Conservation (phyloP, 2,113 vertebrate species). For the Lagopus muta region DNA sequence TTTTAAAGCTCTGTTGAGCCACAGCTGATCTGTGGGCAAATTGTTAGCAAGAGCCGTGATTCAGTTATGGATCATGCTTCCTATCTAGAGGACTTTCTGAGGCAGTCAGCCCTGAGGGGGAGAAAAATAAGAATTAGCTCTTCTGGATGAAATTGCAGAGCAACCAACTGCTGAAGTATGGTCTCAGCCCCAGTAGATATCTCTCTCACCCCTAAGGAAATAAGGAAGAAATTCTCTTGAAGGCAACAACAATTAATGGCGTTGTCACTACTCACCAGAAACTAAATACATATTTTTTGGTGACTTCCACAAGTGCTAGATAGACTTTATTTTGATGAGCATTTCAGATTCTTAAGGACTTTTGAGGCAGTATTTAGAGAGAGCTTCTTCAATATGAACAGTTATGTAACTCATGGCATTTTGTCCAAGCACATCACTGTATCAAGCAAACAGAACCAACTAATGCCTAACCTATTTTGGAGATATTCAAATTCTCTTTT, state of each 20-base stretch:
- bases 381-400: not conserved
- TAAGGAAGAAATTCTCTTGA: not conserved
- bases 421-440: not conserved
- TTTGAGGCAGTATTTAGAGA: not conserved
- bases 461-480: not conserved
- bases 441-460: not conserved
- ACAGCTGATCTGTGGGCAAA: not conserved
- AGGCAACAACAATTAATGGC: not conserved
- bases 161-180: not conserved
- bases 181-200: not conserved
- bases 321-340: not conserved
- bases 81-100: not conserved
- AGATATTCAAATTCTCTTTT: not conserved
- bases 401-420: rapidly evolving
- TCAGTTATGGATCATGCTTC: not conserved
- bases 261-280: not conserved
- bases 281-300: not conserved
- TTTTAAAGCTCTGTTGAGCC: not conserved
- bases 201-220: not conserved
- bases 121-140: not conserved
- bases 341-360: not conserved
- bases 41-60: not conserved
- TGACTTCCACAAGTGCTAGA: not conserved
- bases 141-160: not conserved
- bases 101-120: not conserved